Evolutionary conservation across 2,113 vertebrate species (phyloP), one percentile per base, ranked within the genome.

Genomic region (Bombycilla garrulus): DNA sequence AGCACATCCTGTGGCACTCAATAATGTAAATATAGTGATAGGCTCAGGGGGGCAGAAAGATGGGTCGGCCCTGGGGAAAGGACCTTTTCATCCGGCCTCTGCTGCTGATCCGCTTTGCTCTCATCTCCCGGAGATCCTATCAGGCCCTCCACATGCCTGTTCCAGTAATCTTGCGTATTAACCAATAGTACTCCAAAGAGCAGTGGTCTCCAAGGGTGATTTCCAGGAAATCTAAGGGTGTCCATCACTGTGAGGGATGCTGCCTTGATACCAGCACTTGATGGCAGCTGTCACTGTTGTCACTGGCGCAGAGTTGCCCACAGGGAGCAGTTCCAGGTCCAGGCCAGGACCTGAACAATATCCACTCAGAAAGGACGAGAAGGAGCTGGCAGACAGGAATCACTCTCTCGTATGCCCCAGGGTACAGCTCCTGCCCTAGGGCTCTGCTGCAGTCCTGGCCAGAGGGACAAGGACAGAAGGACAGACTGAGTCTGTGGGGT

Each of bases 1-100:
- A 83, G n/a, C 1, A 0, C 23, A 33, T 42, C 15, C n/a, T 51
- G 25, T 53, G 72, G n/a, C 23, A 50, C 14, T 47, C 60, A 47
- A 1, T 58, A 73, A 38, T 0, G 0, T 42, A 19, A 57, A 38
- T 16, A 42, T 12, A 58, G 33, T 38, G 42, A 16, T 33, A 66
- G 25, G 20, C 56, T 91, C 42, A 35, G 60, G 31, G 25, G 25
- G 28, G 28, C 42, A 77, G 36, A 31, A 50, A 56, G 51, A 9
- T 16, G 47, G 44, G 33, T 33, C 33, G 90, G 36, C 33, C 51
- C 10, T 24, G 19, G n/a, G 67, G 13, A 64, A 81, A 86, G 21
- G 38, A 74, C 4, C 10, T 84, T 71, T 74, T 47, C 15, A 72
- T 72, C 15, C 21, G 5, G 38, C 44, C 25, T 89, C 57, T 93